Percentiles rank a stretch among this genome's conserved stretches.
phyloP scores from a whole-genome alignment of 1,140 invertebrate species.

The Calycopis cecrops region DNA sequence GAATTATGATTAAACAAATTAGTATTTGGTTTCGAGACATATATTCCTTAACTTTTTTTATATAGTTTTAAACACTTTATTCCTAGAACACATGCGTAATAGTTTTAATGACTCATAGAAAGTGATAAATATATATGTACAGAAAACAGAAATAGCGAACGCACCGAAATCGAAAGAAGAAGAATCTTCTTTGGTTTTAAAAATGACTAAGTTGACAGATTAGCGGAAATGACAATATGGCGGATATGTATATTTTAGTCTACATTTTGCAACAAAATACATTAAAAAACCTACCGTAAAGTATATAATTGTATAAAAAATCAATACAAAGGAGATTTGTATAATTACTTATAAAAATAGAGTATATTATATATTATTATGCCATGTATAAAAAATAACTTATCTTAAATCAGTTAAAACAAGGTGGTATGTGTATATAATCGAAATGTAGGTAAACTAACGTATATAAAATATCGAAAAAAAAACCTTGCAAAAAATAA shows the following conservation, averaged over 20 bases:
- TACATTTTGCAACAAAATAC: neutral
- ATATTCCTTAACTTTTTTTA: conserved; percentile 1
- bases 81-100: too few relatives aligned
- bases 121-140: too few relatives aligned
- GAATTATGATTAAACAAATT: conserved; percentile 37
- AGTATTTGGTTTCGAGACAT: conserved; percentile 59
- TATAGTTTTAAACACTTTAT: neutral
- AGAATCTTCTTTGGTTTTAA: conserved; percentile 6
- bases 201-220: neutral
- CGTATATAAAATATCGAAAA: conserved; percentile 5
- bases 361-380: neutral
- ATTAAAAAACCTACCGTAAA: neutral
- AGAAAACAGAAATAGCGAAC: neutral
- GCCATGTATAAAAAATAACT: neutral
- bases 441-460: neutral
- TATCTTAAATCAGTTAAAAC: neutral
- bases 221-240: conserved; percentile 4
- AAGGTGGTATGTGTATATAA: neutral
- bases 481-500: conserved; percentile 8
- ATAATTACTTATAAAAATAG: conserved; percentile 10
- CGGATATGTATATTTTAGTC: neutral
- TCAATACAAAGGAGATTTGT: conserved; percentile 9
- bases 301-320: conserved; percentile 9
- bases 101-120: too few relatives aligned
- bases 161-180: conserved; percentile 1